Conservation (phyloP, 2,797 vertebrate genomes). For the Melanotaenia pygmaea region DNA sequence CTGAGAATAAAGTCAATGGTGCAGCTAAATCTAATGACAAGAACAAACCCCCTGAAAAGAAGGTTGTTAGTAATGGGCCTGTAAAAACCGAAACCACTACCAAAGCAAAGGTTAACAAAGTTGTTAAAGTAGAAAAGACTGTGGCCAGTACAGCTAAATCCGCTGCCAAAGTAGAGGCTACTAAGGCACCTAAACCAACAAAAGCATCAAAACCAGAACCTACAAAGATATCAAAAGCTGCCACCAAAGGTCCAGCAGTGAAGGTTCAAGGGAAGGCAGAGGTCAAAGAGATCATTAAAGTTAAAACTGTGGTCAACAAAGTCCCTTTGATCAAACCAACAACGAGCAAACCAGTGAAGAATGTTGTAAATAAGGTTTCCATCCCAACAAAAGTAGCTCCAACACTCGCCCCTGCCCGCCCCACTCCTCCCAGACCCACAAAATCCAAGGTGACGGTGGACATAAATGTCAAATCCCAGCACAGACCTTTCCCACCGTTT, state of each 20-base stretch:
- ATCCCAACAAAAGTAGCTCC: constrained; percentile 61
- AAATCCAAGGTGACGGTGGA: constrained; percentile 65
- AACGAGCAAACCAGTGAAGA: constrained; percentile 43
- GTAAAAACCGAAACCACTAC: constrained; percentile 75
- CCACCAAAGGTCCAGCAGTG: constrained; percentile 52
- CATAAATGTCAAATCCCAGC: constrained; percentile 74
- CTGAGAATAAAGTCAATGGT: constrained; percentile 69
- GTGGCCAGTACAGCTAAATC: constrained; percentile 56
- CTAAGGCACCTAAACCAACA: constrained; percentile 65
- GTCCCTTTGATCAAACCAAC: constrained; percentile 61
- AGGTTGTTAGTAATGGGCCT: constrained; percentile 52
- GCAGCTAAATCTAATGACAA: constrained; percentile 68
- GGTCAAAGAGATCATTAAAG: constrained; percentile 60
- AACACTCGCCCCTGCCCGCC: constrained; percentile 51
- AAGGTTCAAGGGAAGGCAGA: constrained; percentile 58
- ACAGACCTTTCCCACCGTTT: constrained; percentile 83
- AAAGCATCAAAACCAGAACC: constrained; percentile 65
- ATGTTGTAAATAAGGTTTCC: constrained; percentile 60
- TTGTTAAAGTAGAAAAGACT: constrained; percentile 67
- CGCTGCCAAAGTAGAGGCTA: constrained; percentile 55
- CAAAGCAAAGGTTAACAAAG: constrained; percentile 61
- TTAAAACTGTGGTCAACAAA: constrained; percentile 65
- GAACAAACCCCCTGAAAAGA: constrained; percentile 70
- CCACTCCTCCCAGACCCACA: constrained; percentile 71
- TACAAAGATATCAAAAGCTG: constrained; percentile 54